Evolutionary conservation across 2,113 vertebrate species (phyloP), one percentile per base, ranked within the genome.

Genomic region (Hippoglossus stenolepis): DNA sequence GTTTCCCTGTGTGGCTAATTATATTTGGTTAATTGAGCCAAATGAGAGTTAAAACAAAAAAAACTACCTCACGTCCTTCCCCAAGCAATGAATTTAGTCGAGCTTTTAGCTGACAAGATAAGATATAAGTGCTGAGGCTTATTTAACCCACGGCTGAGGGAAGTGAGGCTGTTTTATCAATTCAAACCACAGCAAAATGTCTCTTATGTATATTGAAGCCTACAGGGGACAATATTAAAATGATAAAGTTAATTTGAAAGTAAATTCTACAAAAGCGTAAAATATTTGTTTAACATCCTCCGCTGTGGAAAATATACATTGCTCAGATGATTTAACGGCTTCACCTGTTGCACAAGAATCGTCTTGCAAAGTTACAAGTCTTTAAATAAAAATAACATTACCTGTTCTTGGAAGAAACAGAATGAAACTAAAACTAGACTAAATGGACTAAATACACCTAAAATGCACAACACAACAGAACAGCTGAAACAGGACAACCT

Each of bases 101-200:
- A 82, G 73, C 75, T 75, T 83, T 79, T 61, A 81, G 67, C 69
- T 78, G 83, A 87, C 67, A 75, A 82, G 47, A 82, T 88, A 65
- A 75, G 70, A 80, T 67, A 26, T 21, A 73, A 73, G 64, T 47
- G 45, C 64, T 66, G n/a, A 23, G 54, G 18, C 51, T 10, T 14
- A 23, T 23, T 24, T 23, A 21, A 57, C 2, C 20, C 20, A 54
- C 8, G 20, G 53, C 8, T 66, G 80, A 88, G 75, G 38, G 64
- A 78, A 66, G 60, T 53, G 49, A 78, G 40, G 26, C 70, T 73
- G 58, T 73, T 88, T 89, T 73, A 90, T 91, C 79, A 91, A 83
- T 5, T 31, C 31, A 31, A 7, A 6, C 31, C 31, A 31, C 31
- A 87, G 85, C 61, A 82, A 61, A 86, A 85, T 78, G 65, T 70